Base-by-base conservation (phyloP, 2,888 invertebrate genomes). In the Temnothorax rugatulus region DNA sequence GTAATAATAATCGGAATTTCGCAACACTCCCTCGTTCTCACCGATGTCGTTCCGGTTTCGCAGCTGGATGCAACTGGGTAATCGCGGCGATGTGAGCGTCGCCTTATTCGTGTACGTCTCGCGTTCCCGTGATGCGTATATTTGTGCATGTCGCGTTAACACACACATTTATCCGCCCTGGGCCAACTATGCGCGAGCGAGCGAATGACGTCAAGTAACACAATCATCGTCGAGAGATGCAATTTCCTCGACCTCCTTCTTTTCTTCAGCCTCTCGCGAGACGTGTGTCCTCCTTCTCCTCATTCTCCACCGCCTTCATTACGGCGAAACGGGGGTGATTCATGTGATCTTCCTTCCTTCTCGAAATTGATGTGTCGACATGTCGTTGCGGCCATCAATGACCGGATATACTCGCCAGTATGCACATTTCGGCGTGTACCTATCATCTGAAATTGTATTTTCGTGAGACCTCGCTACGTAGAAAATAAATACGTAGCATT, bases 191-290 rank as follows among this genome's bases (percentile, higher is more conserved):
- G 21, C n/a, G 44, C 52, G 38, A 47, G 21, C 29, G 15, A 21
- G 57, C 29, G 38, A 77, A 69, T 83, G 83, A 83, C 77, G 77
- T 83, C 69, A 69, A 77, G 44, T 50, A 41, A 59, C 34, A 50
- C 25, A 74, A 38, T 66, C 76, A 77, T 66, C 76, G 52, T 66
- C 54, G 54, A 77, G 5, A 77, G 41, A 66, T 54, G 38, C 54
- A 54, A 66, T 59, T 54, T 66, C 66, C 18, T n/a, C 50, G 15
- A 50, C 21, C 18, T n/a, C 25, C n/a, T 13, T 76, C 25, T 75
- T 76, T 54, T 3, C 66, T 54, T 66, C 21, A 25, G 15, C 11
- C 8, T 34, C n/a, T n/a, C 44, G 15, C 47, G 4, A 63, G 15
- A 61, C 21, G 44, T n/a, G 34, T 34, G 5, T 34, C 34, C 50